Conservation (phyloP, 1,140 invertebrate species). For the Drosophila ogumai region DNA sequence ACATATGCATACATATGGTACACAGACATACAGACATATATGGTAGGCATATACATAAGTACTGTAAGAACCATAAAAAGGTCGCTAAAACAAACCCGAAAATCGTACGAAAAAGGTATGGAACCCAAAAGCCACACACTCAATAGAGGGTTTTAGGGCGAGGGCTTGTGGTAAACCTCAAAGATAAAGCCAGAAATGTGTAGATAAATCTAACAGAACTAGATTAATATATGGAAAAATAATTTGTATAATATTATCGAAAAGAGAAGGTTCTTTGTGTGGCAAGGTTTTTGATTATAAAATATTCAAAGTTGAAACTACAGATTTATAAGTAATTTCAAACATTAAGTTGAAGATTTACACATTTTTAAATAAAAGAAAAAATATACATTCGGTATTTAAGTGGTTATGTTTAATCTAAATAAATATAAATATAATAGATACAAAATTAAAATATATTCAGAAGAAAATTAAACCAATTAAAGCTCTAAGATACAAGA, state of each 20-base stretch:
- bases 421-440: not conserved
- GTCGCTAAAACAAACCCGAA: constrained; percentile 14
- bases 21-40: not conserved
- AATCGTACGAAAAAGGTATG: constrained; percentile 8
- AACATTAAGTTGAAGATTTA: not conserved
- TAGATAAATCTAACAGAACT: not conserved
- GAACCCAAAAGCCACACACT: constrained; percentile 11
- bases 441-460: not conserved
- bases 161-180: constrained; percentile 11
- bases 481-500: not conserved
- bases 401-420: no score
- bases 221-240: not conserved
- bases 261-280: accelerated
- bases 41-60: constrained; percentile 11
- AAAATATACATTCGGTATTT: not conserved
- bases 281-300: not conserved
- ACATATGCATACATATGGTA: constrained; percentile 22
- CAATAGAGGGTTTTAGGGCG: not conserved
- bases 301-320: not conserved
- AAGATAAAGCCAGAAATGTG: not conserved
- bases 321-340: not conserved
- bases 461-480: not conserved
- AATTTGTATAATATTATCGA: not conserved
- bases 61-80: constrained; percentile 23
- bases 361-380: not conserved